phyloP scores from a whole-genome alignment of 2,113 vertebrate species.

The Sakesphorus luctuosus region DNA sequence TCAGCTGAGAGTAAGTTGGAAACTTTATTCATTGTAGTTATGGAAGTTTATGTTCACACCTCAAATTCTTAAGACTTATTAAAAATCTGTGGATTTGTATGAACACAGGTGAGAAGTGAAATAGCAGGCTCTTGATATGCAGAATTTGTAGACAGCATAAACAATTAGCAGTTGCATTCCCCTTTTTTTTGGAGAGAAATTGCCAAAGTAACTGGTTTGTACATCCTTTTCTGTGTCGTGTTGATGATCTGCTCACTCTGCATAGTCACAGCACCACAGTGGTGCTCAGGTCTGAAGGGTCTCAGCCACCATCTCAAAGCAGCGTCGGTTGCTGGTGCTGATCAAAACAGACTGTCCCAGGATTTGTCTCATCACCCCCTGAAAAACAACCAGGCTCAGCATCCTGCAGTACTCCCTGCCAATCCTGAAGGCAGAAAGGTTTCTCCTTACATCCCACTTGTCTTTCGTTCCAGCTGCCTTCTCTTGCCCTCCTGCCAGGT shows the following conservation, averaged over 20 bases:
- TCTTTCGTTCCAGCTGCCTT: neutral
- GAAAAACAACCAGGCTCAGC: neutral
- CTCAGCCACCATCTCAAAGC: neutral
- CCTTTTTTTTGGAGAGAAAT: neutral
- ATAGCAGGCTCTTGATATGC: neutral
- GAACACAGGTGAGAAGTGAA: neutral
- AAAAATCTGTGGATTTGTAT: neutral
- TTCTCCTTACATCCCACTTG: neutral
- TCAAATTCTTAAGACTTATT: neutral
- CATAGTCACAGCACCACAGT: neutral
- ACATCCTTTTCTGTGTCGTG: neutral
- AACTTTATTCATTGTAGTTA: neutral
- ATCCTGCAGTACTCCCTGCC: neutral
- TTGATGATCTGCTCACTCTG: neutral
- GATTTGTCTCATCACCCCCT: neutral
- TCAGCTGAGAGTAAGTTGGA: neutral
- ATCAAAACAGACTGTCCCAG: neutral
- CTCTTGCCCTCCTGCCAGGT: neutral
- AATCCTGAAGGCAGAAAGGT: neutral
- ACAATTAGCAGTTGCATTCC: neutral
- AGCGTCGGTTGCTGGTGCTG: neutral
- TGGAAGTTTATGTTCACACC: neutral
- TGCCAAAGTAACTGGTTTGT: neutral
- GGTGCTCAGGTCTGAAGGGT: neutral
- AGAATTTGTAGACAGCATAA: neutral